A percentile compares a stretch with the other conserved stretches of the same genome.
Conservation (phyloP, 2,888 invertebrate species). For the Lepidochrysops patricia region DNA sequence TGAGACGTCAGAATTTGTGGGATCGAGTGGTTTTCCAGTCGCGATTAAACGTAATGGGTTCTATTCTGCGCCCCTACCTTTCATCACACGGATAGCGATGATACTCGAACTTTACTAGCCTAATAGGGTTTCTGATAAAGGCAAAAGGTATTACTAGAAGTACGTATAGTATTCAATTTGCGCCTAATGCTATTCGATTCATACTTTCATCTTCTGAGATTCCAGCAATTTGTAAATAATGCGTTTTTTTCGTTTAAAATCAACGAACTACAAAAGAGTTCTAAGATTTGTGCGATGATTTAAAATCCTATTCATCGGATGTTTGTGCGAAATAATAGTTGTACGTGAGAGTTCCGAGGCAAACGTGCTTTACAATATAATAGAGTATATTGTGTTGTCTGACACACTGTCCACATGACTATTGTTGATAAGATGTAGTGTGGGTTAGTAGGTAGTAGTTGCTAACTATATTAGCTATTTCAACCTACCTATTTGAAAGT, state of each 20-base stretch:
- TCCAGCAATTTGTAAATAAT: background rate
- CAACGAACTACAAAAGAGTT: background rate
- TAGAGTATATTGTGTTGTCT: background rate
- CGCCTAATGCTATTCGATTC: no score
- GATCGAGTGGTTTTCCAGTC: slow-evolving; percentile 22
- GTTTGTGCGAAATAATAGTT: background rate
- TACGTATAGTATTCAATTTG: no score
- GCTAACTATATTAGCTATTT: no score
- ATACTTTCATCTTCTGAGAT: no score
- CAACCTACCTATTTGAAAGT: no score
- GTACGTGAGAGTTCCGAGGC: background rate
- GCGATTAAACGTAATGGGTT: slow-evolving; percentile 16
- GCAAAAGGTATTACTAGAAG: background rate
- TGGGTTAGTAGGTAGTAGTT: background rate
- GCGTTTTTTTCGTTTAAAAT: background rate
- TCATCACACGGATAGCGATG: slow-evolving; percentile 3
- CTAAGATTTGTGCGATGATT: background rate
- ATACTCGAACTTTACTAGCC: background rate
- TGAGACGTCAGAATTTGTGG: slow-evolving; percentile 29
- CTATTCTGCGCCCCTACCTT: slow-evolving; percentile 9
- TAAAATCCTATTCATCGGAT: background rate
- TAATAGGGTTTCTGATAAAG: background rate
- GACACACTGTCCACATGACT: background rate
- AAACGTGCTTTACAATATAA: background rate
- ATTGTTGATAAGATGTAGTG: background rate